Conservation (phyloP, 2,113 vertebrate genomes). For the Apistogramma diplotaenia region DNA sequence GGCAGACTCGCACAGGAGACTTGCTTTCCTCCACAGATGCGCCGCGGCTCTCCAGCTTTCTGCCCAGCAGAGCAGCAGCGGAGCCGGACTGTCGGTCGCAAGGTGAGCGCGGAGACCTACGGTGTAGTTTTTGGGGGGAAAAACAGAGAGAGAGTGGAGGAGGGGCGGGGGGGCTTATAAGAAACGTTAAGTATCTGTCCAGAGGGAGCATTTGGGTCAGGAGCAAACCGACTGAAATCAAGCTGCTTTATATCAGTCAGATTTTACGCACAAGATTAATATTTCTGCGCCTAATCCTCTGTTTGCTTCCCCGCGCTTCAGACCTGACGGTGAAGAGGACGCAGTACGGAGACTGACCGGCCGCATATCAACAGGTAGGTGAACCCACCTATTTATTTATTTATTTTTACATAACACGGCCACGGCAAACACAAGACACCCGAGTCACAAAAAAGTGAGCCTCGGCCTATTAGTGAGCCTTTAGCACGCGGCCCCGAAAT, state of each 20-base stretch:
- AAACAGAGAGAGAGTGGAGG: neutral
- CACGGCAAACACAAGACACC: neutral
- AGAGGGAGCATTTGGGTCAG: neutral
- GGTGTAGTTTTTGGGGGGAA: neutral
- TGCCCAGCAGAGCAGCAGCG: neutral
- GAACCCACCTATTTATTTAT: neutral
- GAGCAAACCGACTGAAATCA: neutral
- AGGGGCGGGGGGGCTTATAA: too few relatives aligned
- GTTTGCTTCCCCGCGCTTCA: neutral
- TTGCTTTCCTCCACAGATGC: neutral
- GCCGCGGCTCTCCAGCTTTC: neutral
- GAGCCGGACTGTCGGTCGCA: neutral
- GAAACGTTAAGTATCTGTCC: neutral
- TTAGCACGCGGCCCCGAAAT: neutral
- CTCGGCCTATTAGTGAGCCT: neutral
- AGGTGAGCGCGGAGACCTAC: conserved; percentile 35
- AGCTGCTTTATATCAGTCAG: neutral
- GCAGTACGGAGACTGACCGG: neutral
- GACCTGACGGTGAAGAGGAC: neutral
- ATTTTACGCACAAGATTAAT: neutral
- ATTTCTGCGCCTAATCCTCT: neutral
- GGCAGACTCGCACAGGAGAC: conserved; percentile 41
- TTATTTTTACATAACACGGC: neutral
- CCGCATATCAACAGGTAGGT: conserved; percentile 61
- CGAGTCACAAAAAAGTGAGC: neutral